phyloP scores from a whole-genome alignment of 2,888 invertebrate species.

The Bembecia ichneumoniformis region DNA sequence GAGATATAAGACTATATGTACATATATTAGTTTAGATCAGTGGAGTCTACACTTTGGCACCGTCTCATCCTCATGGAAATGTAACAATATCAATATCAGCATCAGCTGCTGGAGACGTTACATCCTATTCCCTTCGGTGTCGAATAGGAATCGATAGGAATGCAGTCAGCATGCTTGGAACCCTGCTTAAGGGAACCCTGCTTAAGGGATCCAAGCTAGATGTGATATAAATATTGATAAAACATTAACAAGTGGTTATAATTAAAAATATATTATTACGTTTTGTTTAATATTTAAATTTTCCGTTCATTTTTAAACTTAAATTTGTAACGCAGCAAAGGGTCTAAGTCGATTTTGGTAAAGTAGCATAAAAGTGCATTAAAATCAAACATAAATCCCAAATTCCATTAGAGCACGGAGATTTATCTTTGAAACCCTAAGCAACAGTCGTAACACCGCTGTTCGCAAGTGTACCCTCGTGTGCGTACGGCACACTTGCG shows the following conservation, averaged over 20 bases:
- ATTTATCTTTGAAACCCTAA: slow-evolving; percentile 43
- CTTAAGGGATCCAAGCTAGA: no score
- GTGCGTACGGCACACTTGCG: slow-evolving; percentile 27
- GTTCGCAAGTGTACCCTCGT: slow-evolving; percentile 47
- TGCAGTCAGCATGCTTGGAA: no score
- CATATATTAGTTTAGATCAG: no score
- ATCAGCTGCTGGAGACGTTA: no score
- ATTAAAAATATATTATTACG: neutral
- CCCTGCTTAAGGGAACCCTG: no score
- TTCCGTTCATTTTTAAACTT: neutral
- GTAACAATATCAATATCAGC: no score
- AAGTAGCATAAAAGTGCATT: slow-evolving; percentile 19
- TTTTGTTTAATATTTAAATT: neutral
- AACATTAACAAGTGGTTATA: neutral
- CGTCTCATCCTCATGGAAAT: no score
- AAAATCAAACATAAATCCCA: slow-evolving; percentile 52
- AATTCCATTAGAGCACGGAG: slow-evolving; percentile 56
- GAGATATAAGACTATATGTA: no score
- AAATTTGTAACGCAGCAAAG: neutral
- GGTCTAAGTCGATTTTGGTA: neutral
- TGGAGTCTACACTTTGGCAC: no score
- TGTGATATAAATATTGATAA: neutral
- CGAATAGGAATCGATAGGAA: no score
- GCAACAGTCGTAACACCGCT: slow-evolving; percentile 38
- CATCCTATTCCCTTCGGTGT: no score